A percentile compares a stretch with the other conserved stretches of the same genome.
These are phyloP conservation scores for Cantharis nigra DNA, from an alignment of 2,888 invertebrate species.

Conservation along the genomic window DNA sequence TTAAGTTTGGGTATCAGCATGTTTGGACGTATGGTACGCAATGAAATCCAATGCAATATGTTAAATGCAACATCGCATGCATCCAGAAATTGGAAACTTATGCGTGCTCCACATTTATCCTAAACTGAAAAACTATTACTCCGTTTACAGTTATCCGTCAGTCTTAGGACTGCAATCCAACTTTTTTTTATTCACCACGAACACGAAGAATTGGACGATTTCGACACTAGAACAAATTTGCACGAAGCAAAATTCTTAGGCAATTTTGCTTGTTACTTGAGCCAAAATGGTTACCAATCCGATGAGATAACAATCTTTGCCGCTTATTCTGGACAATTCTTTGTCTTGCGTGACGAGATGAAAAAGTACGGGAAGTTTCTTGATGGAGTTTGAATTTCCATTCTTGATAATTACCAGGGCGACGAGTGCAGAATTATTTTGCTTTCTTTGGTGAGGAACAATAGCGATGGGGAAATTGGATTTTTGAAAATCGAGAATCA, in stretches of 20 bases:
- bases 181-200: slow-evolving; percentile 73
- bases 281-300: slow-evolving; percentile 63
- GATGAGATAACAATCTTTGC: slow-evolving; percentile 74
- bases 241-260: slow-evolving; percentile 69
- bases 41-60: slow-evolving; percentile 61
- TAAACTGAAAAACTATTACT: slow-evolving; percentile 62
- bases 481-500: slow-evolving; percentile 72
- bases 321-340: slow-evolving; percentile 73
- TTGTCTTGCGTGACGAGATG: slow-evolving; percentile 59
- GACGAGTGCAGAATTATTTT: slow-evolving; percentile 79
- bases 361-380: slow-evolving; percentile 42
- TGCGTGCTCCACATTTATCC: slow-evolving; percentile 72
- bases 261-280: slow-evolving; percentile 64
- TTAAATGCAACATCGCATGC: slow-evolving; percentile 79
- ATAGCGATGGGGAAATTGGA: slow-evolving; percentile 68
- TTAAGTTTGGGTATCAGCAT: slow-evolving; percentile 77
- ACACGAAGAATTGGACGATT: slow-evolving; percentile 61
- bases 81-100: slow-evolving; percentile 65
- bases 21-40: slow-evolving; percentile 79
- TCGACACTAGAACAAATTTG: slow-evolving; percentile 64
- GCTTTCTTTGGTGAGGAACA: slow-evolving; percentile 79
- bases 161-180: slow-evolving; percentile 66
- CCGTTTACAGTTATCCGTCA: slow-evolving; percentile 61
- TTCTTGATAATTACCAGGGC: slow-evolving; percentile 82
- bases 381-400: slow-evolving; percentile 63